Percentiles rank a stretch among this genome's conserved stretches.
These are phyloP conservation scores for Otus scops DNA, from an alignment of 2,797 vertebrate species.

Conservation along the genomic window DNA sequence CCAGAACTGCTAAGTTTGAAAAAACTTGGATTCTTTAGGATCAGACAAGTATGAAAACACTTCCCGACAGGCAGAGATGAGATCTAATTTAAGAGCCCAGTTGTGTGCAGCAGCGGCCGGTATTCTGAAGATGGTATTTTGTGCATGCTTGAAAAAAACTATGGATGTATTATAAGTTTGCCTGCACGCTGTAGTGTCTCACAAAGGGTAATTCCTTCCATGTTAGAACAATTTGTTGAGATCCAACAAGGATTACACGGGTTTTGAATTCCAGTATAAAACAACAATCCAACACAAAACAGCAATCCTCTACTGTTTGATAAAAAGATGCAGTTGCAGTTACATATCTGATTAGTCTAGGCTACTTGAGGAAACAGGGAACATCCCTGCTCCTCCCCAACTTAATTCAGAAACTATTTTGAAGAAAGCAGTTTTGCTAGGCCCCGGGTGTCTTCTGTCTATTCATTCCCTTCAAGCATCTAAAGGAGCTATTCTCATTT, in stretches of 20 bases:
- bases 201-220: neutral
- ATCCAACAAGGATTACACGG: neutral
- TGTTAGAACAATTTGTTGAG: neutral
- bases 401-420: neutral
- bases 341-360: neutral
- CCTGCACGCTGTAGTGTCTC: neutral
- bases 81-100: neutral
- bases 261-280: neutral
- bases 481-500: neutral
- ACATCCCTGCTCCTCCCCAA: rapidly evolving
- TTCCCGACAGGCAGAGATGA: neutral
- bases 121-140: neutral
- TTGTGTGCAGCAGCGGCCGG: neutral
- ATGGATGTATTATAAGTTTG: neutral
- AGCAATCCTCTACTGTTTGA: neutral
- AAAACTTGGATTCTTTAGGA: neutral
- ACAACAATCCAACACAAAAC: neutral
- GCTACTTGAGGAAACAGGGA: neutral
- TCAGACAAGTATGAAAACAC: neutral
- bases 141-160: neutral
- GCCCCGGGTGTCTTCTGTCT: neutral
- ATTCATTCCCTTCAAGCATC: neutral
- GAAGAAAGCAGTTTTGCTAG: neutral
- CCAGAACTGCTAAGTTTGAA: neutral
- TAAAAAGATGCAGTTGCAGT: neutral